Base-by-base conservation (phyloP, 2,888 invertebrate genomes). In the Clunio marinus region DNA sequence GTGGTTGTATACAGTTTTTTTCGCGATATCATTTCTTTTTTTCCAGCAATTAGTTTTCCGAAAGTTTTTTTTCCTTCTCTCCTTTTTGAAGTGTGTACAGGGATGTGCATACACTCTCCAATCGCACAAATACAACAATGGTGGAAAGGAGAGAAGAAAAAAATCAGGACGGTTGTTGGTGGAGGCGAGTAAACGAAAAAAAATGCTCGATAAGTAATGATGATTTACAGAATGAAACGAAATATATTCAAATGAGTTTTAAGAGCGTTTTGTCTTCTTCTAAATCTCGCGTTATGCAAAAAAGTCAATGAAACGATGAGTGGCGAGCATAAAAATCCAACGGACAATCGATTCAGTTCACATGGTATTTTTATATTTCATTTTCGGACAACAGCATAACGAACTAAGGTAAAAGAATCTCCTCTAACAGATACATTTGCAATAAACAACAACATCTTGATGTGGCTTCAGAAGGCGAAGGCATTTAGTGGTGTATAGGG, bases 11-110 rank as follows among this genome's bases (percentile, higher is more conserved):
- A 27, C 27, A 66, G 35, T 68, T 57, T 68, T 67, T 68, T 68
- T 68, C 68, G 68, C 68, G 68, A 68, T 68, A 68, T 68, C 68
- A 68, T 68, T 68, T 66, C 66, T 66, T 66, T 66, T 66, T 58
- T 68, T 58, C 41, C 68, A 68, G 68, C 68, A 68, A 68, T 68
- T 68, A 68, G 68, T 68, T 68, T 66, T 66, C 66, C 66, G 66
- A 66, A 66, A 66, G 66, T 66, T 66, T 55, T 66, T 65, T 63
- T 60, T n/a, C n/a, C n/a, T n/a, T n/a, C 24, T 63, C 37, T 46
- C 46, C 32, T 65, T 41, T 41, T n/a, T 46, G 20, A 65, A 65
- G 63, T 65, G 46, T 65, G 24, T 35, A 65, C 20, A 60, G 28
- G 25, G 27, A 65, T 22, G n/a, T 27, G 27, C 17, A 57, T 25